Percentiles rank a stretch among this genome's conserved stretches.
phyloP scores from a whole-genome alignment of 2,113 vertebrate genomes.

The Xiphophorus hellerii region DNA sequence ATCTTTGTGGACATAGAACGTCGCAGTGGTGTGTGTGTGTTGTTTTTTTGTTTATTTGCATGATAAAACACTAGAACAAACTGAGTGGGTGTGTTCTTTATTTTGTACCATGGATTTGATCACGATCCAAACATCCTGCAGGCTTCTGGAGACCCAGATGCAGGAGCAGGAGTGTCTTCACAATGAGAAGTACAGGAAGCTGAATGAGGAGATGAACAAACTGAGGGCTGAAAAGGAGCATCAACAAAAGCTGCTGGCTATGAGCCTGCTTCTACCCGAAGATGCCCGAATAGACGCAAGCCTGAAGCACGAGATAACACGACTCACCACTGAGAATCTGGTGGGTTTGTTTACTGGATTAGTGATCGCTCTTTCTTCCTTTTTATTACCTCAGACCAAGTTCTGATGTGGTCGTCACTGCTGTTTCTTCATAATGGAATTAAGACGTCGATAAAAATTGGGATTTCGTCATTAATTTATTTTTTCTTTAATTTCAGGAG shows the following conservation, averaged over 20 bases:
- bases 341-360: constrained; percentile 72
- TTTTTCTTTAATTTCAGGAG: constrained; percentile 78
- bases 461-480: neutral
- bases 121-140: constrained; percentile 71
- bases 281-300: constrained; percentile 89
- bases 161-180: constrained; percentile 85
- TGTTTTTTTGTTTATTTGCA: neutral
- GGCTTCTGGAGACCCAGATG: constrained; percentile 90
- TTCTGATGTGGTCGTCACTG: too few species aligned
- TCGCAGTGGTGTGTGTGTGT: too few species aligned
- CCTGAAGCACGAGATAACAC: constrained; percentile 93
- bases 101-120: neutral
- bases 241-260: constrained; percentile 88
- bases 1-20: too few species aligned
- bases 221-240: constrained; percentile 88
- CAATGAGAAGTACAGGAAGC: constrained; percentile 80
- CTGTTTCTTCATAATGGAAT: too few species aligned
- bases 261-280: constrained; percentile 88
- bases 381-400: neutral
- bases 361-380: neutral
- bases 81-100: neutral
- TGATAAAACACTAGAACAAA: neutral
- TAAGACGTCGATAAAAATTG: neutral
- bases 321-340: constrained; percentile 92
- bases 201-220: constrained; percentile 86